These are phyloP conservation scores for Dicyrtomina minuta DNA, from an alignment of 2,888 invertebrate species.

Conservation along the genomic window DNA sequence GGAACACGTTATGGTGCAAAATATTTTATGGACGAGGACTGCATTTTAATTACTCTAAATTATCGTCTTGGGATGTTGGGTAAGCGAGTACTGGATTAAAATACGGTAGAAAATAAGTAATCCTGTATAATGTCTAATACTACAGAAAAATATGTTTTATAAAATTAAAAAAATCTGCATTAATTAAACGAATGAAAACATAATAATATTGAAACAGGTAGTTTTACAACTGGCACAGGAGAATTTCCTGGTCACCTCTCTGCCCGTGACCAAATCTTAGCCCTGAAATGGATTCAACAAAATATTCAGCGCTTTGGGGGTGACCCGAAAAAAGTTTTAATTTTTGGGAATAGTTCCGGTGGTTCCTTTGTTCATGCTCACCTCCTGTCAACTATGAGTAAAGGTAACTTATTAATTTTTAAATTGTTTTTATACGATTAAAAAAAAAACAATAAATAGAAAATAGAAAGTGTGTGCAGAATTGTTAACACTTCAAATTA, in stretches of 20 bases:
- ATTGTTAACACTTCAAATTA: too few species aligned
- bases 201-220: background rate
- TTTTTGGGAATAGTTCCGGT: constrained; percentile 32
- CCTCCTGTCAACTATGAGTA: constrained; percentile 30
- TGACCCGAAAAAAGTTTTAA: constrained; percentile 4
- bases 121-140: background rate
- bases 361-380: constrained; percentile 20
- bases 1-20: background rate
- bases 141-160: too few species aligned
- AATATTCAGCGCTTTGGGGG: constrained; percentile 22
- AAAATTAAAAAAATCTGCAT: too few species aligned
- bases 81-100: too few species aligned
- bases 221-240: constrained; percentile 8
- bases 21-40: constrained; percentile 10
- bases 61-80: constrained; percentile 19
- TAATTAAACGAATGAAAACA: background rate
- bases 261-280: constrained; percentile 12
- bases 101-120: background rate
- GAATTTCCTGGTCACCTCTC: constrained; percentile 18
- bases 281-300: constrained; percentile 27
- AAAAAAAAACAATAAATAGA: too few species aligned
- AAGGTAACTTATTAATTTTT: too few species aligned
- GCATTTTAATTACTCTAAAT: constrained; percentile 13
- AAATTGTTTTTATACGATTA: too few species aligned
- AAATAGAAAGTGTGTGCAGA: too few species aligned